These are phyloP conservation scores for Ennomos fuscantarius DNA, from an alignment of 2,888 invertebrate species.

Conservation along the genomic window DNA sequence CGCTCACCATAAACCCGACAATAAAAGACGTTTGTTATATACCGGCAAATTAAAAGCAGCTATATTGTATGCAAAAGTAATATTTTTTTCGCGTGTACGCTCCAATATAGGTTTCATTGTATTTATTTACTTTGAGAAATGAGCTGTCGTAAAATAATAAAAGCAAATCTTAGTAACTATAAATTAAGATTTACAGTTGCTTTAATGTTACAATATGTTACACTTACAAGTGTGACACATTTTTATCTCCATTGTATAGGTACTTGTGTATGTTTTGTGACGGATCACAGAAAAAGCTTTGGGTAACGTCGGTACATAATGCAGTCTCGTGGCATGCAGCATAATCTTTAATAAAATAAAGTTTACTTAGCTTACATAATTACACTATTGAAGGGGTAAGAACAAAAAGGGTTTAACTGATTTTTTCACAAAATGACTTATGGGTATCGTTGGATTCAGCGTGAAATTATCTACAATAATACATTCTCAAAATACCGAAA, in stretches of 20 bases:
- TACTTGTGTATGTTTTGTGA: background rate
- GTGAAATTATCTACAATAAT: too few relatives aligned
- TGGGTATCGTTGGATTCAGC: too few relatives aligned
- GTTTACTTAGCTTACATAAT: too few relatives aligned
- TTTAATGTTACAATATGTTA: constrained; percentile 1
- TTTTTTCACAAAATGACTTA: too few relatives aligned
- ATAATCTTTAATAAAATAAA: too few relatives aligned
- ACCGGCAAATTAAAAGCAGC: constrained; percentile 27
- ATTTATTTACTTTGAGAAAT: constrained; percentile 34
- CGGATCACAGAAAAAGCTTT: too few relatives aligned
- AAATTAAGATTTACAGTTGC: constrained; percentile 9
- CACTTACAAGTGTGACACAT: constrained; percentile 1
- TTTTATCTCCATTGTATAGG: background rate
- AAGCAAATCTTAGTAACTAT: too few relatives aligned
- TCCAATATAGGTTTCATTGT: constrained; percentile 39
- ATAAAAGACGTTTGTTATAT: constrained; percentile 31
- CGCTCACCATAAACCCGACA: constrained; percentile 31
- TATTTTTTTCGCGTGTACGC: constrained; percentile 44
- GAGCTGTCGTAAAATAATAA: constrained; percentile 30
- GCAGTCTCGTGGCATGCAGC: too few relatives aligned
- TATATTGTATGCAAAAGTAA: constrained; percentile 43
- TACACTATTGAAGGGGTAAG: too few relatives aligned
- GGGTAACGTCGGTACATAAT: too few relatives aligned
- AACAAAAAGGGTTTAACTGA: too few relatives aligned
- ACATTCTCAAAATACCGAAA: too few relatives aligned